Conservation (phyloP, 2,888 invertebrate genomes). For the Germaria angustata region DNA sequence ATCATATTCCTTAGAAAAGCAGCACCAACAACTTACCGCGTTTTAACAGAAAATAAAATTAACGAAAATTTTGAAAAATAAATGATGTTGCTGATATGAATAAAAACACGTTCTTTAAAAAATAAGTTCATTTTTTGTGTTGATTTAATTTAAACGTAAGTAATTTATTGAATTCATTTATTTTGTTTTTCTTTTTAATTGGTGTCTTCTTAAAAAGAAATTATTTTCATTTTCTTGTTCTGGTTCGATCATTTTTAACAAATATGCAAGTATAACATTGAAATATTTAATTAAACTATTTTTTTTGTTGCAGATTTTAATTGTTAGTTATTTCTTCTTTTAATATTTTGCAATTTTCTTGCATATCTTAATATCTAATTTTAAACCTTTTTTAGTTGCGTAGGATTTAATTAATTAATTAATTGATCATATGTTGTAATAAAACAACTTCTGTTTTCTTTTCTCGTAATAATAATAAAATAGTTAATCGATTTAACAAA, state of each 20-base stretch:
- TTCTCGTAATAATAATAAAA: conserved; percentile 11
- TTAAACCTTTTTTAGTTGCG: conserved; percentile 60
- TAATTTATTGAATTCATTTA: conserved; percentile 29
- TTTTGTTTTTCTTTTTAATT: conserved; percentile 43
- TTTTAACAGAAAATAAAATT: conserved; percentile 3
- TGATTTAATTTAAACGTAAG: conserved; percentile 35
- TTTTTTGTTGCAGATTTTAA: not conserved
- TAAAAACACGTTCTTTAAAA: conserved; percentile 52
- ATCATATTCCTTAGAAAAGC: conserved; percentile 41
- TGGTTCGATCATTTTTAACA: conserved; percentile 50
- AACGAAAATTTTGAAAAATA: conserved; percentile 1
- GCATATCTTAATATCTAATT: conserved; percentile 53
- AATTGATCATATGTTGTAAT: conserved; percentile 26
- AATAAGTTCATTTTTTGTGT: conserved; percentile 39
- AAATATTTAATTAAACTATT: conserved; percentile 46
- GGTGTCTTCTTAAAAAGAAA: conserved; percentile 56
- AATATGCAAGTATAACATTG: conserved; percentile 65
- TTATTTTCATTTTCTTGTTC: conserved; percentile 30
- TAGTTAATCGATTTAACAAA: conserved; percentile 33
- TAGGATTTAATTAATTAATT: conserved; percentile 41
- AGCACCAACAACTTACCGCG: conserved; percentile 20
- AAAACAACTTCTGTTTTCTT: conserved; percentile 7
- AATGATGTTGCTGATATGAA: conserved; percentile 24
- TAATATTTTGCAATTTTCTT: conserved; percentile 32
- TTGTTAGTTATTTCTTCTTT: not conserved